These are phyloP conservation scores for Calliphora vicina DNA, from an alignment of 1,140 invertebrate genomes.

Conservation along the genomic window DNA sequence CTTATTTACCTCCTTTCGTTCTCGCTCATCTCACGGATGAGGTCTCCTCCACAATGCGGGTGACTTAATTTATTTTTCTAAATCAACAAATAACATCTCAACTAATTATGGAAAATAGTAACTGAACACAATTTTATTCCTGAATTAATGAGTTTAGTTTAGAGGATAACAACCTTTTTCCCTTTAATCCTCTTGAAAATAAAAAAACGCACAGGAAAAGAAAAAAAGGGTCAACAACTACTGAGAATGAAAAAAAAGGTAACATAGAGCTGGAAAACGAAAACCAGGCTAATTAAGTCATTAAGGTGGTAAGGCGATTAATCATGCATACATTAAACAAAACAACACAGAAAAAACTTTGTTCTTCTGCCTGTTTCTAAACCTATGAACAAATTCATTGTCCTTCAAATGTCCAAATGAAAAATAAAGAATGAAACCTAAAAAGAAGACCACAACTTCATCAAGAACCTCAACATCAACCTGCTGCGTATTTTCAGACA, in stretches of 20 bases:
- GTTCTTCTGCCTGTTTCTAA: not conserved
- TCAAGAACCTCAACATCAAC: not conserved
- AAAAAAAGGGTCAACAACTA: conserved; percentile 14
- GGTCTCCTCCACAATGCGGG: not conserved
- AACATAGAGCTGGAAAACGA: conserved; percentile 2
- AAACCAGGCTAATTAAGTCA: conserved; percentile 22
- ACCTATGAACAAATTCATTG: conserved; percentile 8
- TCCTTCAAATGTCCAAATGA: not conserved
- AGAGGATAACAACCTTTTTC: conserved; percentile 11
- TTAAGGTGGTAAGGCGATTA: conserved; percentile 22
- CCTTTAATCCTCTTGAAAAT: not conserved
- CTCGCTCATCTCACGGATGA: not conserved
- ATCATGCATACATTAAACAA: conserved; percentile 21
- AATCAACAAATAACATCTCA: conserved; percentile 6
- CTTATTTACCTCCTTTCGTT: not conserved
- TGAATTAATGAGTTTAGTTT: conserved; percentile 2
- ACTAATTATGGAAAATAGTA: conserved; percentile 21
- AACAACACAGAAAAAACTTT: not conserved
- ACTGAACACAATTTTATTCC: not conserved
- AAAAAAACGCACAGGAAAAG: not conserved
- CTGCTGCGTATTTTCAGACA: conserved; percentile 24
- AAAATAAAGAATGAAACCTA: not conserved
- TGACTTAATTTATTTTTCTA: not conserved
- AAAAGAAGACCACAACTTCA: not conserved
- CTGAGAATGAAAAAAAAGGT: not conserved